Base-by-base conservation (phyloP, 2,113 vertebrate species). In the Ia io region DNA sequence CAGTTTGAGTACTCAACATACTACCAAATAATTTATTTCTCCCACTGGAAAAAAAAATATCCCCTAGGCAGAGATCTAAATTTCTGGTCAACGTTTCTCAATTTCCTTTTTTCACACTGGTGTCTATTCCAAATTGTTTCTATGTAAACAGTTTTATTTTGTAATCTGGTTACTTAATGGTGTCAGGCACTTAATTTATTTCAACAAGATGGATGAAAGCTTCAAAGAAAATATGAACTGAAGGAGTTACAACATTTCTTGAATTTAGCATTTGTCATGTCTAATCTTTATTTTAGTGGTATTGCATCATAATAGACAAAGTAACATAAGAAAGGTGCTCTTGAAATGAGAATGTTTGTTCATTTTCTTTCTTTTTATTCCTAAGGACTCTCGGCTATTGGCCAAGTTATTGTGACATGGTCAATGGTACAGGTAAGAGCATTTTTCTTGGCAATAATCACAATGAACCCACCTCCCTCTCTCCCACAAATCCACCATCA, bases 381-480 rank as follows among this genome's bases (percentile, higher is more conserved):
- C 97, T 96, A 95, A 99, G 99, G 79, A 98, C 92, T 11, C 93
- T 99, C 51, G 28, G 51, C 3, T 99, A 98, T 96, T 99, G 99
- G 99, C 4, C 97, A 4, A 95, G 98, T 95, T 98, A 99, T 94
- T 99, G 99, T 1, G 93, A 99, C 98, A 98, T 99, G 99, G 96
- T 99, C 97, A 99, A 99, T 42, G 99, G 99, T 40, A 99, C 99
- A 98, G 99, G 99, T 99, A 90, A 97, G 98, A 69, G 28, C 78
- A 17, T 77, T 69, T 91, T 12, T 96, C 95, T 4, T 87, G 16
- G 5, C 69, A 63, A 87, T 88, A 92, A 84, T 10, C 83, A 92
- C 23, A 86, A 1, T n/a, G 42, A n/a, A 59, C 30, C 30, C 16
- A 35, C 3, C 3, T 30, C 1, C 40, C 8, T 67, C 40, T 71